Evolutionary conservation across 2,113 vertebrate genomes (phyloP).

Genomic region (Perca schrenkii): DNA sequence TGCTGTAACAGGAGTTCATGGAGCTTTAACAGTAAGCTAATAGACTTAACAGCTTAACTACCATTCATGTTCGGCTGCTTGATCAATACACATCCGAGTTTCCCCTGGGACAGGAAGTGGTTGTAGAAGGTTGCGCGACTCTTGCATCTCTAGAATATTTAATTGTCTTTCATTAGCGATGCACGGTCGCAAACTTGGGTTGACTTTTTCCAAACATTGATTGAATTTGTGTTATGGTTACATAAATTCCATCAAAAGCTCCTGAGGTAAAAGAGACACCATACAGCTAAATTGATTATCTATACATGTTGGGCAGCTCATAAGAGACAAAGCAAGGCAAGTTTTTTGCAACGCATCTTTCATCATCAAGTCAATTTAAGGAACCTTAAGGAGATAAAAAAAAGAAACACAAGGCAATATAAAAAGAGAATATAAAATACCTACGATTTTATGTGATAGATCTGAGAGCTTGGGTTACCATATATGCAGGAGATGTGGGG

Average conservation of each 20-base stretch:
- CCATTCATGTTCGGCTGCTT: slow-evolving; percentile 41
- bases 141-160: slow-evolving; percentile 46
- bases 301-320: slow-evolving; percentile 20
- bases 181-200: background rate
- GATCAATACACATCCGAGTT: slow-evolving; percentile 57
- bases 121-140: slow-evolving; percentile 48
- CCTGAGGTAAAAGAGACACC: slow-evolving; percentile 22
- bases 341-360: background rate
- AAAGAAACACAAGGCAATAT: background rate
- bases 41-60: slow-evolving; percentile 20
- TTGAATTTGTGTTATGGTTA: slow-evolving; percentile 30
- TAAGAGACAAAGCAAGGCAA: background rate
- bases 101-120: slow-evolving; percentile 46
- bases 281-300: slow-evolving; percentile 5
- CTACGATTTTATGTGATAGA: background rate
- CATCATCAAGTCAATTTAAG: background rate
- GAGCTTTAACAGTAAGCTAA: slow-evolving; percentile 8
- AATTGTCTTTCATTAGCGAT: slow-evolving; percentile 61
- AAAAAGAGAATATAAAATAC: background rate
- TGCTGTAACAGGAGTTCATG: background rate
- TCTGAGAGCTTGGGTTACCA: background rate
- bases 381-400: background rate
- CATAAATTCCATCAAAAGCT: slow-evolving; percentile 46
- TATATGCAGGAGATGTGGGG: background rate
- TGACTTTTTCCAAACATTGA: slow-evolving; percentile 46